Evolutionary conservation across 2,113 vertebrate genomes (phyloP).

Genomic region (Ceyx margarethae): DNA sequence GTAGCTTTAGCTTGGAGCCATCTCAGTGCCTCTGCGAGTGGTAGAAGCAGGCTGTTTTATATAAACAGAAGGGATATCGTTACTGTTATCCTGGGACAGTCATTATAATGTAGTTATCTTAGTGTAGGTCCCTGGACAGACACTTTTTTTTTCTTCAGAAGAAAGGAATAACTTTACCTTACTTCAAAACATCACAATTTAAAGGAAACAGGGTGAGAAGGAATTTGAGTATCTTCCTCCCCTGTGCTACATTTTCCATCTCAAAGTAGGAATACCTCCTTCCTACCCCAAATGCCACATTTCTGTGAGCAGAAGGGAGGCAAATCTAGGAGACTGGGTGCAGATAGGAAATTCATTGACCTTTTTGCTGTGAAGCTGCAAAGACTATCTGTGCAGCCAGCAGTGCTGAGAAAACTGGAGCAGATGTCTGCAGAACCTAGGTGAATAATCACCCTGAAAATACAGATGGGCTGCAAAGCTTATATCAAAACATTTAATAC

Average conservation of each 20-base stretch:
- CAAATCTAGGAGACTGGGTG: not conserved
- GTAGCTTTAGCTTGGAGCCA: not conserved
- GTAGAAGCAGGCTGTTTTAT: not conserved
- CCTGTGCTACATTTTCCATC: not conserved
- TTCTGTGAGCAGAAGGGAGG: not conserved
- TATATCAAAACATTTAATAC: not conserved
- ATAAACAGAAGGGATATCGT: not conserved
- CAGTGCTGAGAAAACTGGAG: not conserved
- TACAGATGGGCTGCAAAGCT: fast-evolving
- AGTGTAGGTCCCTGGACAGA: not conserved
- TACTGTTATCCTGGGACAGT: not conserved
- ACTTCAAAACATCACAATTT: not conserved
- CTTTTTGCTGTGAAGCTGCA: not conserved
- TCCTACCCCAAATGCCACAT: not conserved
- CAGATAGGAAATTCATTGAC: not conserved
- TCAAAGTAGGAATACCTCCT: not conserved
- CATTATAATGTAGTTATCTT: not conserved
- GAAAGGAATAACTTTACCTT: not conserved
- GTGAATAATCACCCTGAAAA: not conserved
- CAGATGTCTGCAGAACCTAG: not conserved
- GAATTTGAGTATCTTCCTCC: not conserved
- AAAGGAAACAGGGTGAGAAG: not conserved
- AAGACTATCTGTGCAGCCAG: not conserved
- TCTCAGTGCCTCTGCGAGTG: fast-evolving
- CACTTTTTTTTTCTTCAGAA: not conserved